Base-by-base conservation (phyloP, 2,797 vertebrate genomes). In the Mastacembelus armatus region DNA sequence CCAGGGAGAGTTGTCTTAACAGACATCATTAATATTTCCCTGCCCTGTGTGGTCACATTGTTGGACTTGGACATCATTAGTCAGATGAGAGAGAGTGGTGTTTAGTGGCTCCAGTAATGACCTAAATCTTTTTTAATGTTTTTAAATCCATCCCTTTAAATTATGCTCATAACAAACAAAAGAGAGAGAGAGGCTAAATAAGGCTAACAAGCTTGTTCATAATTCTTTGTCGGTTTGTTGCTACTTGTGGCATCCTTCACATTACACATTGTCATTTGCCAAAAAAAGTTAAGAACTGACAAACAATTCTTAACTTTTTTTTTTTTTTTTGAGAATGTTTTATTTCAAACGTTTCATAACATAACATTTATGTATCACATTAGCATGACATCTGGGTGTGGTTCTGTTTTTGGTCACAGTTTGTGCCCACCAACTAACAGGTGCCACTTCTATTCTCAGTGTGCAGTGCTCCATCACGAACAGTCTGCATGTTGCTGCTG, bases 11-110 rank as follows among this genome's bases (percentile, higher is more conserved):
- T 72, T 85, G 60, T 68, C 89, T 85, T 88, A 83, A 81, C 81
- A 83, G 84, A 72, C 78, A 67, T 80, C 62, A 80, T 89, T 88
- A 86, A 88, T 91, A 78, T 84, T 70, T 78, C 55, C 36, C 55
- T 66, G 55, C 47, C 61, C 62, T 74, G 60, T 79, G 83, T 72
- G 89, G 86, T 77, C 85, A 83, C 78, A 65, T 84, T 76, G 79
- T 76, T 90, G 81, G 65, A 80, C 67, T 83, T 69, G 10, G 40
- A 84, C 77, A 68, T 85, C 84, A 77, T 70, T 74, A 79, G 74
- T 71, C 60, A 60, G 80, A 69, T 69, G 19, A 79, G 44, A 32
- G 56, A 60, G 60, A 85, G 61, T 12, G 3, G 73, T 79, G 60
- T 67, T 71, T 69, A 54, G 71, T 32, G 68, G 58, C 73, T 66